Conservation (phyloP, 2,888 invertebrate species). For the Escarpia spicata region DNA sequence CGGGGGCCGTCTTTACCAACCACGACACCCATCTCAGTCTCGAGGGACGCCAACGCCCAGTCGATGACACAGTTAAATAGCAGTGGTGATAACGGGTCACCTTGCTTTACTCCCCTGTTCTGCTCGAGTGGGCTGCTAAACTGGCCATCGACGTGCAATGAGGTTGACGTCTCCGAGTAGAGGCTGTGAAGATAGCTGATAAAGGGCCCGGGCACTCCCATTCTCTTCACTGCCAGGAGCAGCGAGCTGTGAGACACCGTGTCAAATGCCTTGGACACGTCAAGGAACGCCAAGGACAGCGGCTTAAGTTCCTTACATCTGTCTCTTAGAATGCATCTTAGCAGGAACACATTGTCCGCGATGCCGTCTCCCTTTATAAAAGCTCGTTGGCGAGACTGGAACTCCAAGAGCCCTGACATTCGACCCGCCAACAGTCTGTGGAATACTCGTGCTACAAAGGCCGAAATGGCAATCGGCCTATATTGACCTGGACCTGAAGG, state of each 20-base stretch:
- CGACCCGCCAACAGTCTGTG: not conserved
- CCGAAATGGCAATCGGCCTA: not conserved
- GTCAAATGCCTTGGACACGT: not conserved
- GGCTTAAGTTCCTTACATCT: not conserved
- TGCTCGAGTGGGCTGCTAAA: not conserved
- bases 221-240: not conserved
- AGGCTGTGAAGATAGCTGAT: too few relatives aligned
- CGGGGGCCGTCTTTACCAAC: not conserved
- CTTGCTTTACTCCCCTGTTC: conserved; percentile 29
- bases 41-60: not conserved
- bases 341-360: not conserved
- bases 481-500: not conserved
- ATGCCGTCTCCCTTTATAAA: not conserved
- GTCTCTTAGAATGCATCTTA: not conserved
- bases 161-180: not conserved
- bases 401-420: not conserved
- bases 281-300: not conserved
- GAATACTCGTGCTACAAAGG: not conserved
- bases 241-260: not conserved
- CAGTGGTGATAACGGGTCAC: conserved; percentile 30
- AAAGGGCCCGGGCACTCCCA: not conserved
- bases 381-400: not conserved
- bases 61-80: conserved; percentile 26
- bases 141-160: not conserved
- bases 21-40: not conserved